These are phyloP conservation scores for Endomychus coccineus DNA, from an alignment of 2,888 invertebrate genomes.

Conservation along the genomic window DNA sequence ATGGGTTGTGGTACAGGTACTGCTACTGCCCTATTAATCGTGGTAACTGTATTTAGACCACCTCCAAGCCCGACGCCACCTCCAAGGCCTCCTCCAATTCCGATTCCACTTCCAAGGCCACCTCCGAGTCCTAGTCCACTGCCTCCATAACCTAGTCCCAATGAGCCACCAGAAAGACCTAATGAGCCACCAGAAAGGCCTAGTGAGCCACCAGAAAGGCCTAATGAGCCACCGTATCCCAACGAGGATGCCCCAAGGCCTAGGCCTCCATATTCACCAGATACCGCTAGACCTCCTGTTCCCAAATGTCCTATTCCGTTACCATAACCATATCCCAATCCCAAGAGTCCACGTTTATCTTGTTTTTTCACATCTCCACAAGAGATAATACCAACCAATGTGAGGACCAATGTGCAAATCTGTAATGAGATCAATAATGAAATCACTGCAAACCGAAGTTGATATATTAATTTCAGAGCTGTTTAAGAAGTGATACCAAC, in stretches of 20 bases:
- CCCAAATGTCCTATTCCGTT: constrained; percentile 19
- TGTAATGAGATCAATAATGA: constrained; percentile 23
- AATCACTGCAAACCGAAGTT: not conserved
- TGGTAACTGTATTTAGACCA: constrained; percentile 28
- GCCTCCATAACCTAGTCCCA: constrained; percentile 21
- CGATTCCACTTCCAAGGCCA: constrained; percentile 20
- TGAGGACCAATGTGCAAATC: constrained; percentile 28
- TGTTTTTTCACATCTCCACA: constrained; percentile 31
- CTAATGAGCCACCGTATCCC: constrained; percentile 8
- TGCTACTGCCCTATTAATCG: constrained; percentile 49
- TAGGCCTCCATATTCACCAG: constrained; percentile 10
- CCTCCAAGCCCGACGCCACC: constrained; percentile 20
- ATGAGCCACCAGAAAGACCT: constrained; percentile 21
- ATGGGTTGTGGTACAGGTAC: constrained; percentile 44
- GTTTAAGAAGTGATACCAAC: not conserved
- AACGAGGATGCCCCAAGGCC: constrained; percentile 15
- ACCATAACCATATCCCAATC: constrained; percentile 30
- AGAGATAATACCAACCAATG: constrained; percentile 24
- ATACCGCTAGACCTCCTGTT: constrained; percentile 18
- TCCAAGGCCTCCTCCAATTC: constrained; percentile 18
- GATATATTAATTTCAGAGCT: not conserved
- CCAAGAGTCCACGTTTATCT: constrained; percentile 35
- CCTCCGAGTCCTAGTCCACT: constrained; percentile 18
- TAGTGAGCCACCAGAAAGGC: constrained; percentile 20
- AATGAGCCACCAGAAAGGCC: constrained; percentile 22